phyloP scores from a whole-genome alignment of 2,888 invertebrate genomes.

The Oxystoma pomonae region DNA sequence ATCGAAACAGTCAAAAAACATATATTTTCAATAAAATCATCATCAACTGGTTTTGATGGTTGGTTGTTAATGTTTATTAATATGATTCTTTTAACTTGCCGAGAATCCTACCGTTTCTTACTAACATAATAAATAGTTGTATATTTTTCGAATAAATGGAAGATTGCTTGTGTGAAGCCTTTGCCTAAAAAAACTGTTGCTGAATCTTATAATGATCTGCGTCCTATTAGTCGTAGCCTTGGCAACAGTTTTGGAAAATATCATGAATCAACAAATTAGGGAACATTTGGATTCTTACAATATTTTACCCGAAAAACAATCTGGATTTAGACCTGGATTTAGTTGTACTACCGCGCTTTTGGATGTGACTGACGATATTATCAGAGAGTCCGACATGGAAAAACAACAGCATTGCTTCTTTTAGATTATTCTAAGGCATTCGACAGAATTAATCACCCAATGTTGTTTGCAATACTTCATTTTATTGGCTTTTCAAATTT shows the following conservation, averaged over 20 bases:
- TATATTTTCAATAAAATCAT: too few relatives aligned
- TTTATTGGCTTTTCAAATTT: conserved; percentile 4
- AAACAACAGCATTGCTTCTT: conserved; percentile 4
- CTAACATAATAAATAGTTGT: not conserved
- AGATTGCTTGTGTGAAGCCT: not conserved
- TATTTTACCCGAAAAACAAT: not conserved
- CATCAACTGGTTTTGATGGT: too few relatives aligned
- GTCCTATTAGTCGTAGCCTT: conserved; percentile 3
- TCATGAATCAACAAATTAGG: conserved; percentile 7
- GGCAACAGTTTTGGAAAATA: conserved; percentile 12
- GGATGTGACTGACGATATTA: not conserved
- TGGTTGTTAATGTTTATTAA: too few relatives aligned
- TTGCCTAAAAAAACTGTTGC: conserved; percentile 1
- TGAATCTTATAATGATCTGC: conserved; percentile 6
- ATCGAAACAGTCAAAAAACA: too few relatives aligned
- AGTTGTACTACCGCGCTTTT: conserved; percentile 2
- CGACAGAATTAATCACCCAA: conserved; percentile 7
- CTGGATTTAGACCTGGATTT: too few relatives aligned
- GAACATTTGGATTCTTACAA: not conserved
- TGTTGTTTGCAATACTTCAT: conserved; percentile 6
- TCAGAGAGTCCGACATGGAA: not conserved
- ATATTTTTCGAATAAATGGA: not conserved
- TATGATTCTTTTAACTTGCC: not conserved
- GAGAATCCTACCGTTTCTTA: not conserved
- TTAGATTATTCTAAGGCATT: conserved; percentile 12